Conservation (phyloP, 2,888 invertebrate species). For the Drosophila subsilvestris region DNA sequence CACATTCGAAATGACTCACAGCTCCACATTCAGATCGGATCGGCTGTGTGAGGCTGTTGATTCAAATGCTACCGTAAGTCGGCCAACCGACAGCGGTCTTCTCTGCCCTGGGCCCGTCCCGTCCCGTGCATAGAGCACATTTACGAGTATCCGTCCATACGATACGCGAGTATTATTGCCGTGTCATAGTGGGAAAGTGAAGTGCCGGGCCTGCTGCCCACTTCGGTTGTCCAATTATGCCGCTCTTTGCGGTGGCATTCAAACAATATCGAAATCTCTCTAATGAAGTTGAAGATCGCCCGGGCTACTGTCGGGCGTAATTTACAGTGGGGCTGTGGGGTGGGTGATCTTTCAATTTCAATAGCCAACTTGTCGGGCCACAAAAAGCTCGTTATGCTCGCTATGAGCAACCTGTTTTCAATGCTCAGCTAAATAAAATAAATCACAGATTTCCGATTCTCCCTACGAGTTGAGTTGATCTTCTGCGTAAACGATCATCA, state of each 20-base stretch:
- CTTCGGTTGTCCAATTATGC: slow-evolving; percentile 63
- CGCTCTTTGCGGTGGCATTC: slow-evolving; percentile 73
- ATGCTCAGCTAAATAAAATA: neutral
- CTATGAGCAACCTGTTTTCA: neutral
- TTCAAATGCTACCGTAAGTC: slow-evolving; percentile 64
- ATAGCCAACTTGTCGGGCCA: slow-evolving; percentile 42
- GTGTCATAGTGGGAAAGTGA: slow-evolving; percentile 78
- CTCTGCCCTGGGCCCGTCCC: slow-evolving; percentile 10
- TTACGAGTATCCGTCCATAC: neutral
- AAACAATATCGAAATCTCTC: slow-evolving; percentile 80
- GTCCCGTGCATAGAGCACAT: slow-evolving; percentile 33
- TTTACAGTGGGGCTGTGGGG: slow-evolving; percentile 37
- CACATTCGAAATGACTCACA: slow-evolving; percentile 51
- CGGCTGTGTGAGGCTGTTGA: slow-evolving; percentile 26
- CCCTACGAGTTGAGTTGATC: neutral
- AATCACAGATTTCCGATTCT: neutral
- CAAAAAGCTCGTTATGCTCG: no score
- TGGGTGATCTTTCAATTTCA: slow-evolving; percentile 55
- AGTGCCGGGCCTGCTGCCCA: slow-evolving; percentile 53
- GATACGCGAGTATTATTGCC: slow-evolving; percentile 65
- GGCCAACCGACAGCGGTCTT: slow-evolving; percentile 22
- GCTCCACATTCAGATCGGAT: slow-evolving; percentile 47
- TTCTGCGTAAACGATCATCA: neutral
- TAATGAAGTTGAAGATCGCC: slow-evolving; percentile 82
- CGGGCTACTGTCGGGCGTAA: slow-evolving; percentile 81